These are phyloP conservation scores for Blomia tropicalis DNA, from an alignment of 2,888 invertebrate genomes.

Conservation along the genomic window DNA sequence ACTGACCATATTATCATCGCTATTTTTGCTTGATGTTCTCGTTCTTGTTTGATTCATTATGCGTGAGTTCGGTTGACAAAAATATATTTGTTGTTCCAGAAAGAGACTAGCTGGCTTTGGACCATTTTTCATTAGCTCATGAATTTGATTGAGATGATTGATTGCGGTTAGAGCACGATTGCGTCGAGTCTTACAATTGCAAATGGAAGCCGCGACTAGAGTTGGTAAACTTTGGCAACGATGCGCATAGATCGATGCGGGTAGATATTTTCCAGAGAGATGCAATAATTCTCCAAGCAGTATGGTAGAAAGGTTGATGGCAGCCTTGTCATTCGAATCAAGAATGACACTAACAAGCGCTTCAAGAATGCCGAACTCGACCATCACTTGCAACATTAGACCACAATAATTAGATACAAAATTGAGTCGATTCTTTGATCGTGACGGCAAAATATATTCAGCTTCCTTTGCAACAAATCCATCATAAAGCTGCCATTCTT, in stretches of 20 bases:
- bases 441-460: slow-evolving; percentile 61
- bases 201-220: slow-evolving; percentile 50
- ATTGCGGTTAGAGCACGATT: slow-evolving; percentile 56
- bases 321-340: slow-evolving; percentile 60
- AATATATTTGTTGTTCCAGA: slow-evolving; percentile 47
- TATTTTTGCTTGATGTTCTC: slow-evolving; percentile 27
- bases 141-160: slow-evolving; percentile 52
- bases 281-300: slow-evolving; percentile 72
- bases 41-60: background rate
- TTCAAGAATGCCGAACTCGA: slow-evolving; percentile 51
- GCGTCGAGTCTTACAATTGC: slow-evolving; percentile 19
- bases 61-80: slow-evolving; percentile 25
- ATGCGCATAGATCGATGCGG: slow-evolving; percentile 72
- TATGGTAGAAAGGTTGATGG: slow-evolving; percentile 78
- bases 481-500: slow-evolving; percentile 72
- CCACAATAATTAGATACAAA: slow-evolving; percentile 78
- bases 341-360: slow-evolving; percentile 81
- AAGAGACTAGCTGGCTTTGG: slow-evolving; percentile 66
- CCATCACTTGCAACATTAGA: slow-evolving; percentile 66
- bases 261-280: slow-evolving; percentile 51
- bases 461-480: slow-evolving; percentile 92
- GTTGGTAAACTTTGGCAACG: slow-evolving; percentile 66
- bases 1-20: slow-evolving; percentile 26
- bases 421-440: slow-evolving; percentile 59
- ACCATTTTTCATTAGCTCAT: slow-evolving; percentile 57